Evolutionary conservation across 35 echinoderm and acorn worm genomes (phyloP).

Genomic region (Acanthaster planci): DNA sequence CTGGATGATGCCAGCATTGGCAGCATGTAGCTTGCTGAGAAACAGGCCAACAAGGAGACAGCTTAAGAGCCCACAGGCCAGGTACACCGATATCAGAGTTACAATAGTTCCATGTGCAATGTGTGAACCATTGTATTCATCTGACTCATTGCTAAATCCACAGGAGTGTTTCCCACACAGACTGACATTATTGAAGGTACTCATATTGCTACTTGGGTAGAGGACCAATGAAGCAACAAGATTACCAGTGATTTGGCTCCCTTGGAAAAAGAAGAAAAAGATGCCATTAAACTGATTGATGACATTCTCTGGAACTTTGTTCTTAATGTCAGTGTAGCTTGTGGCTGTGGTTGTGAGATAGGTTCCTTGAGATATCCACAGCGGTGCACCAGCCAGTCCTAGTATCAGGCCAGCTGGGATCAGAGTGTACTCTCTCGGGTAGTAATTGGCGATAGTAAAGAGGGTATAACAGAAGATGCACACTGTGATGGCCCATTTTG

Average conservation of each 20-base stretch:
- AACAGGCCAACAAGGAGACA: background rate
- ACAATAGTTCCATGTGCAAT: background rate
- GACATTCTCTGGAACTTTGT: constrained; percentile 42
- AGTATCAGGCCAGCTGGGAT: constrained; percentile 84
- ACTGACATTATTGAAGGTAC: constrained; percentile 9
- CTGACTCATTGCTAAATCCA: background rate
- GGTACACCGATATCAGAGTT: background rate
- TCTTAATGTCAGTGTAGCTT: constrained; percentile 39
- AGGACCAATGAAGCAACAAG: constrained; percentile 86
- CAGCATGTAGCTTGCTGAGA: background rate
- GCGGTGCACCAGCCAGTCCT: constrained; percentile 79
- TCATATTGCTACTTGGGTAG: constrained; percentile 11
- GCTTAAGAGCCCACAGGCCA: background rate
- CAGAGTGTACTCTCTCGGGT: constrained; percentile 70
- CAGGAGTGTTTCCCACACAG: constrained; percentile 55
- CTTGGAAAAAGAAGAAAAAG: constrained; percentile 96
- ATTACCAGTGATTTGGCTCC: constrained; percentile 82
- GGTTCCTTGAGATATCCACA: constrained; percentile 86
- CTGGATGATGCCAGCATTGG: background rate
- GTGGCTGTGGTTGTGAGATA: constrained; percentile 76
- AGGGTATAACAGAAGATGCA: constrained; percentile 65
- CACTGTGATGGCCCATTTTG: constrained; percentile 80
- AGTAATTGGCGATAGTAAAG: constrained; percentile 83
- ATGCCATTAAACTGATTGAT: constrained; percentile 88
- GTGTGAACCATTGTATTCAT: background rate